A percentile compares a stretch with the other conserved stretches of the same genome.
These are phyloP conservation scores for Eucidaris tribuloides DNA, from an alignment of 35 echinoderm and acorn worm genomes.

Conservation along the genomic window DNA sequence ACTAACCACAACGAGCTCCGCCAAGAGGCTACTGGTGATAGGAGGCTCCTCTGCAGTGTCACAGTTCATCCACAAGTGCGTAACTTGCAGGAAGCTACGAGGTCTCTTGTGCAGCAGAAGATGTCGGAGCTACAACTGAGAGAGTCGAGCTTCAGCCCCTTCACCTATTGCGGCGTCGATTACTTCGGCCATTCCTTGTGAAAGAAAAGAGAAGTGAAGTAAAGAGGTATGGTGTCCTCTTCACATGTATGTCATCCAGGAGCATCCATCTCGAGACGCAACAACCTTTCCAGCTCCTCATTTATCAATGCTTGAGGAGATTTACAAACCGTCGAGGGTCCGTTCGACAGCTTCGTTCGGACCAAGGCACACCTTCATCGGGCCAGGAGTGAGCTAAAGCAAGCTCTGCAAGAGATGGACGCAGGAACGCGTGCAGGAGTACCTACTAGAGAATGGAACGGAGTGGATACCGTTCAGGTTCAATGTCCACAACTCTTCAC, in stretches of 20 bases:
- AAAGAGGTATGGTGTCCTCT: constrained; percentile 72
- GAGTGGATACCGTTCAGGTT: constrained; percentile 57
- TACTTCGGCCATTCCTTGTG: constrained; percentile 65
- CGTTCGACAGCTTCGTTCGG: constrained; percentile 55
- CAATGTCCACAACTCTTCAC: constrained; percentile 41
- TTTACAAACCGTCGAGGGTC: constrained; percentile 62
- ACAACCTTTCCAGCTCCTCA: background rate
- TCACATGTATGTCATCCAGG: constrained; percentile 63
- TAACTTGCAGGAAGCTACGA: background rate
- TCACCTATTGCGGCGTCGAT: constrained; percentile 74
- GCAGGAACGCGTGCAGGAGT: constrained; percentile 5
- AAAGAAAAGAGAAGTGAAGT: constrained; percentile 47
- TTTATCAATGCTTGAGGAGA: constrained; percentile 37
- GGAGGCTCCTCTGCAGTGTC: constrained; percentile 58
- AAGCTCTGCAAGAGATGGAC: constrained; percentile 56
- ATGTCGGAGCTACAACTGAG: constrained; percentile 60
- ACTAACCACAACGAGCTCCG: constrained; percentile 50
- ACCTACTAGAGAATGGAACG: constrained; percentile 6
- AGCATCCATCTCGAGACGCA: constrained; percentile 73
- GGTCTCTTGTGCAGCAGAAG: constrained; percentile 29
- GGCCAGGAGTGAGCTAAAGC: constrained; percentile 40
- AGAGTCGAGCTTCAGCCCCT: constrained; percentile 35
- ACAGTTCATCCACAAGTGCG: constrained; percentile 24
- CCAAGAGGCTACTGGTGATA: constrained; percentile 66
- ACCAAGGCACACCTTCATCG: constrained; percentile 64